Percentiles rank a stretch among this genome's conserved stretches.
Evolutionary conservation across 2,113 vertebrate genomes (phyloP).

Genomic region (Silurus meridionalis): DNA sequence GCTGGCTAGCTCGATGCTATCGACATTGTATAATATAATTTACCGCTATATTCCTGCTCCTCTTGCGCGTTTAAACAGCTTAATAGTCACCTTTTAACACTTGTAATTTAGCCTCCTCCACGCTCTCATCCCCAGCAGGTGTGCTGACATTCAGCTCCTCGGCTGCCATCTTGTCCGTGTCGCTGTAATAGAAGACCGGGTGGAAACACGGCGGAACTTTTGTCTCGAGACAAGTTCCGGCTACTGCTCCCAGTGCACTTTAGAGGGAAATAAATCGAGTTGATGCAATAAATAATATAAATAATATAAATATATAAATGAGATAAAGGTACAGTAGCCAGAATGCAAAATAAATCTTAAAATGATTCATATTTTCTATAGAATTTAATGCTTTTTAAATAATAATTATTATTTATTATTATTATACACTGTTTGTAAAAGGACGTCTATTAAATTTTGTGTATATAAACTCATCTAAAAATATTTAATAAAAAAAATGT

Average conservation of each 20-base stretch:
- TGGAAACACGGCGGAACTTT: constrained; percentile 43
- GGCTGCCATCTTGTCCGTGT: constrained; percentile 58
- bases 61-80: neutral
- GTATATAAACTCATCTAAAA: neutral
- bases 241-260: neutral
- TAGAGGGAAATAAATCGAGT: too few species aligned
- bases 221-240: neutral
- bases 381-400: too few species aligned
- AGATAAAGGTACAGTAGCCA: neutral
- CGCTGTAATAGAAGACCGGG: constrained; percentile 38
- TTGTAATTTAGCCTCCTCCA: constrained; percentile 47
- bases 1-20: neutral
- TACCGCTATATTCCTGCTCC: too few species aligned
- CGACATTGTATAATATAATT: neutral
- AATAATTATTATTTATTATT: neutral
- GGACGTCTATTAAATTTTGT: neutral
- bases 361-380: neutral
- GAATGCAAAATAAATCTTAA: neutral
- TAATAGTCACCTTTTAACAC: constrained; percentile 59
- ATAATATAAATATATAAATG: too few species aligned
- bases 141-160: neutral
- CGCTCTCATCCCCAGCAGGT: neutral
- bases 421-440: too few species aligned
- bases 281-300: too few species aligned
- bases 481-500: neutral